phyloP scores from a whole-genome alignment of 2,888 invertebrate species.

The Cephus spinipes region DNA sequence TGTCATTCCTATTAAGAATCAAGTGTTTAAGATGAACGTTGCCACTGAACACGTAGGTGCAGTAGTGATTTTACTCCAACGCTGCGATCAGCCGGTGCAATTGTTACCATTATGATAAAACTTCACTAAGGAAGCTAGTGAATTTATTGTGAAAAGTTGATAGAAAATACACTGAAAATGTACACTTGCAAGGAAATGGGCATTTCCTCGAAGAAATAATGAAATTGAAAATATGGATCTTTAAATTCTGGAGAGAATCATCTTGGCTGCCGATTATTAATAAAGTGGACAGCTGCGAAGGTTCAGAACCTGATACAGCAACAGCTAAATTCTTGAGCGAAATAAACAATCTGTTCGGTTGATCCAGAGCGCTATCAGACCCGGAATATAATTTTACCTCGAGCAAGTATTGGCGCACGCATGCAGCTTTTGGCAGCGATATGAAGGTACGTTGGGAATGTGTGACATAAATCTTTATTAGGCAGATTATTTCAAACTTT shows the following conservation, averaged over 20 bases:
- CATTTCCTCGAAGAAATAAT: not conserved
- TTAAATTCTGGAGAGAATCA: not conserved
- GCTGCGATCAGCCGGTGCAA: not conserved
- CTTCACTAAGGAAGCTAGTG: not conserved
- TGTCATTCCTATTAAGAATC: not conserved
- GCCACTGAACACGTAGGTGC: not conserved
- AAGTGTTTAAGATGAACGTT: not conserved
- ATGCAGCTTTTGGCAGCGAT: constrained; percentile 50
- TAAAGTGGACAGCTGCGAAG: not conserved
- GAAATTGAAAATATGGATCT: not conserved
- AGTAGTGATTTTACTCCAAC: not conserved
- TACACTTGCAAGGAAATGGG: not conserved
- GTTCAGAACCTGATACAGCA: not conserved
- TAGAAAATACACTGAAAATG: not conserved
- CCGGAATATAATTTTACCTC: not conserved
- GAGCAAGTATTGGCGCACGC: not conserved
- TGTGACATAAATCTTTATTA: not conserved
- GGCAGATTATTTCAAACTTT: not conserved
- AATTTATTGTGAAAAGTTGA: not conserved
- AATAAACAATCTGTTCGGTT: constrained; percentile 19
- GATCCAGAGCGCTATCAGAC: not conserved
- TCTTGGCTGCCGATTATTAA: not conserved
- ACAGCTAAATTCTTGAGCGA: not conserved
- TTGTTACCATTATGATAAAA: not conserved
- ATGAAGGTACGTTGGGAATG: constrained; percentile 12